Percentiles rank a stretch among this genome's conserved stretches.
These are phyloP conservation scores for Trichonephila clavata DNA, from an alignment of 1,140 invertebrate species.

Conservation along the genomic window DNA sequence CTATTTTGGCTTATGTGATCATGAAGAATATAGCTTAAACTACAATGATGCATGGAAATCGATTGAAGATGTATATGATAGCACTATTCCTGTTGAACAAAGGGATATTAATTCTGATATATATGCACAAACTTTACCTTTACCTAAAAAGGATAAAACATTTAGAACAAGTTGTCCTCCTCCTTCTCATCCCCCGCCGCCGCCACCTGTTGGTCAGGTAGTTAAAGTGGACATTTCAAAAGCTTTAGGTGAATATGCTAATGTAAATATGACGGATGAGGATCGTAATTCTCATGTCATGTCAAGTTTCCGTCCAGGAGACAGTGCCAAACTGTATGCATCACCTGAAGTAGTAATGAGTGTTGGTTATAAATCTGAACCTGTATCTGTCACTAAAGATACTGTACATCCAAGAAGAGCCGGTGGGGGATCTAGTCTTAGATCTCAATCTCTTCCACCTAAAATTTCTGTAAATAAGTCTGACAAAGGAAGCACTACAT, in stretches of 20 bases:
- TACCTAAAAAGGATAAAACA: slow-evolving; percentile 78
- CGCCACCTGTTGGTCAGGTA: slow-evolving; percentile 83
- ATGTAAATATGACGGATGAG: slow-evolving; percentile 71
- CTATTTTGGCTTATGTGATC: slow-evolving; percentile 67
- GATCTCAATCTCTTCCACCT: slow-evolving; percentile 82
- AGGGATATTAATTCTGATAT: slow-evolving; percentile 59
- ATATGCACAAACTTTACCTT: slow-evolving; percentile 77
- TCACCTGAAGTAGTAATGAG: slow-evolving; percentile 91
- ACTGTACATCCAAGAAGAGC: slow-evolving; percentile 61
- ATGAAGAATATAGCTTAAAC: slow-evolving; percentile 62
- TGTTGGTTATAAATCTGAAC: slow-evolving; percentile 83
- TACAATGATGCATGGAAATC: slow-evolving; percentile 75
- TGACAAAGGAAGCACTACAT: slow-evolving; percentile 67
- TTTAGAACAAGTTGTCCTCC: slow-evolving; percentile 84
- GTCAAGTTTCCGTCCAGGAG: slow-evolving; percentile 91
- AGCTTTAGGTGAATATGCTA: slow-evolving; percentile 76
- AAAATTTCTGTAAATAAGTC: slow-evolving; percentile 77
- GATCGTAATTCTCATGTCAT: slow-evolving; percentile 82
- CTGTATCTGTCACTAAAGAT: slow-evolving; percentile 46
- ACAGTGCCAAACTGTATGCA: slow-evolving; percentile 93
- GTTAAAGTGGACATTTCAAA: slow-evolving; percentile 77
- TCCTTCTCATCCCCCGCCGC: slow-evolving; percentile 86
- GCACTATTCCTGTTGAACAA: slow-evolving; percentile 19
- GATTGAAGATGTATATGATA: slow-evolving; percentile 76
- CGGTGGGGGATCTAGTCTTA: slow-evolving; percentile 76